These are phyloP conservation scores for Charadrius vociferus DNA, from an alignment of 2,113 vertebrate genomes.

Conservation along the genomic window DNA sequence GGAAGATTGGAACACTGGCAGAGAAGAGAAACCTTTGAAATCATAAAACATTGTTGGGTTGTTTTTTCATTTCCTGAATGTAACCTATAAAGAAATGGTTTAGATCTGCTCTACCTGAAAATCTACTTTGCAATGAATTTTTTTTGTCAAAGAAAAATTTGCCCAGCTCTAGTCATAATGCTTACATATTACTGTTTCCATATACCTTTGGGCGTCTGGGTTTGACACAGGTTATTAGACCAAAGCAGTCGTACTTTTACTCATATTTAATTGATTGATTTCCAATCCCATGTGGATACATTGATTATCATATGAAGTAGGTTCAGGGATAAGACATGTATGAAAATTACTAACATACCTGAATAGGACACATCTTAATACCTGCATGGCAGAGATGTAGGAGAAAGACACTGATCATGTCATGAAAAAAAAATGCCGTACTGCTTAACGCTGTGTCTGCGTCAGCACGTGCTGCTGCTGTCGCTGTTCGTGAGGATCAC, in stretches of 20 bases:
- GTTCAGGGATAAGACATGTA: neutral
- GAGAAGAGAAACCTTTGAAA: neutral
- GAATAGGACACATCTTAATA: neutral
- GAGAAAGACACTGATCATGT: neutral
- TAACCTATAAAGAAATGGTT: neutral
- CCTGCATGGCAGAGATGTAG: constrained; percentile 23
- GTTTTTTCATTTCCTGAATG: neutral
- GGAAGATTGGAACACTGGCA: neutral
- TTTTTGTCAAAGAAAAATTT: neutral
- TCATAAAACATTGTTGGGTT: neutral
- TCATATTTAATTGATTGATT: neutral
- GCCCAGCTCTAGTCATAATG: neutral
- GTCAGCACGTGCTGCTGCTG: constrained; percentile 33
- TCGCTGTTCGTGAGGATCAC: constrained; percentile 15
- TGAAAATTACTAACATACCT: neutral
- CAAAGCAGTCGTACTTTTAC: neutral
- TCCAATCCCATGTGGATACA: neutral
- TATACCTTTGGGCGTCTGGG: neutral
- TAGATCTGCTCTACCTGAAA: neutral
- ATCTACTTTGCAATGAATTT: neutral
- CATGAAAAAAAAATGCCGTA: neutral
- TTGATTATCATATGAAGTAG: neutral
- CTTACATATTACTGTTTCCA: neutral
- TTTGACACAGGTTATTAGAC: constrained; percentile 16
- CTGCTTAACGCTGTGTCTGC: constrained; percentile 38